These are phyloP conservation scores for Ophonus ardosiacus DNA, from an alignment of 2,888 invertebrate species.

Conservation along the genomic window DNA sequence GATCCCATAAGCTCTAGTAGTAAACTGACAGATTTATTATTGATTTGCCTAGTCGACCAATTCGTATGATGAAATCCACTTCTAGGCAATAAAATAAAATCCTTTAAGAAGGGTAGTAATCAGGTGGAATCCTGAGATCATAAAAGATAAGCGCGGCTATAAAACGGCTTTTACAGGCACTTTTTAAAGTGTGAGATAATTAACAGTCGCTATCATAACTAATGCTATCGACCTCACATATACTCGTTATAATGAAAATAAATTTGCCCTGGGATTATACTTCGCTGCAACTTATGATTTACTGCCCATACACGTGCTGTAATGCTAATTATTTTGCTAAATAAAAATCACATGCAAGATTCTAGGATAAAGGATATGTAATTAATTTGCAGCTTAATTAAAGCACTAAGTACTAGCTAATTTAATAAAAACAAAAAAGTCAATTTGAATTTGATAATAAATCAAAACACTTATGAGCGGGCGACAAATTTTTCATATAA, in stretches of 20 bases:
- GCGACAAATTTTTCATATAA: no score
- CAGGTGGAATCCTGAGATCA: conserved; percentile 26
- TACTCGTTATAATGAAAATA: conserved; percentile 26
- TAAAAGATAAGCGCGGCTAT: conserved; percentile 38
- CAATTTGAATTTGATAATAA: not conserved
- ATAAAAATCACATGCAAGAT: not conserved
- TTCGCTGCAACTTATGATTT: conserved; percentile 38
- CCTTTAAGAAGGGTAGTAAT: conserved; percentile 11
- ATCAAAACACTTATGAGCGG: no score
- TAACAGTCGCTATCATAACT: conserved; percentile 16
- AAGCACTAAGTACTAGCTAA: not conserved
- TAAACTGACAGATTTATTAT: not conserved
- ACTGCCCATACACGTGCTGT: not conserved
- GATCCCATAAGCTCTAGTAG: no score
- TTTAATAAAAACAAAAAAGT: not conserved
- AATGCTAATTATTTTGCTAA: not conserved
- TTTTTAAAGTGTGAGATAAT: conserved; percentile 17
- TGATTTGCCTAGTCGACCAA: not conserved
- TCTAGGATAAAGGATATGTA: not conserved
- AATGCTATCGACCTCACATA: conserved; percentile 13
- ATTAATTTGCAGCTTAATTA: not conserved
- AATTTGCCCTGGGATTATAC: conserved; percentile 23
- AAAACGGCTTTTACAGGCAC: conserved; percentile 19
- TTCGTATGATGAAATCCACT: not conserved
- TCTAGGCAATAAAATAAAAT: not conserved